Evolutionary conservation across 2,113 vertebrate genomes (phyloP), one percentile per base, ranked within the genome.

Genomic region (Caranx ignobilis): DNA sequence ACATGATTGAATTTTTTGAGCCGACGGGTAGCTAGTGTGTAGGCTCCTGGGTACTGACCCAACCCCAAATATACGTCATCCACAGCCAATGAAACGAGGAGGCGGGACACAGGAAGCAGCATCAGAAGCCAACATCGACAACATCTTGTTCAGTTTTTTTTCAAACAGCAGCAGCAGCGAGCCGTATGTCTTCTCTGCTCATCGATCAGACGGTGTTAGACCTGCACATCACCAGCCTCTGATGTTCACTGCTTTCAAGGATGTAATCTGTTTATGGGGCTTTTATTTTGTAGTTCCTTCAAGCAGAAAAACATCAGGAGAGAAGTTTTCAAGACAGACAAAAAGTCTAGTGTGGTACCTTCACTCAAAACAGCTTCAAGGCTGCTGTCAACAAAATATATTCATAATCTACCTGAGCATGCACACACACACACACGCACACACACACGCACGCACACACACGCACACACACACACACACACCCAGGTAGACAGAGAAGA

Each of bases 401-500:
- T n/a, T 84, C 26, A 57, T 64, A 61, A 39, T 52, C 31, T 47
- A 55, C 52, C 43, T 62, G 54, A 69, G 69, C 62, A 59, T 16
- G 15, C 12, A 31, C 11, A 35, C 3, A 11, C 19, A 50, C 32
- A 56, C 63, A 70, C 48, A 66, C 12, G 63, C n/a, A 75, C 63
- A 81, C 62, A 79, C 43, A 12, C 45, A 71, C 19, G 50, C 37
- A 57, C 63, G 73, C 48, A 66, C 12, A 67, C n/a, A 75, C 59
- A 83, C 62, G 79, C 43, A 45, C 43, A 45, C 43, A 73, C 19
- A 50, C 32, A 57, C 59, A 73, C 41, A 66, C 15, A 61, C 13
- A 76, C 65, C 79, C 63, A 80, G 35, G 52, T 77, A 81, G 34
- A 65, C 21, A 71, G n/a, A 41, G 11, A 19, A 64, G 60, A 54